Evolutionary conservation across 2,113 vertebrate genomes (phyloP), one percentile per base, ranked within the genome.

Genomic region (Dendrocopos noguchii): DNA sequence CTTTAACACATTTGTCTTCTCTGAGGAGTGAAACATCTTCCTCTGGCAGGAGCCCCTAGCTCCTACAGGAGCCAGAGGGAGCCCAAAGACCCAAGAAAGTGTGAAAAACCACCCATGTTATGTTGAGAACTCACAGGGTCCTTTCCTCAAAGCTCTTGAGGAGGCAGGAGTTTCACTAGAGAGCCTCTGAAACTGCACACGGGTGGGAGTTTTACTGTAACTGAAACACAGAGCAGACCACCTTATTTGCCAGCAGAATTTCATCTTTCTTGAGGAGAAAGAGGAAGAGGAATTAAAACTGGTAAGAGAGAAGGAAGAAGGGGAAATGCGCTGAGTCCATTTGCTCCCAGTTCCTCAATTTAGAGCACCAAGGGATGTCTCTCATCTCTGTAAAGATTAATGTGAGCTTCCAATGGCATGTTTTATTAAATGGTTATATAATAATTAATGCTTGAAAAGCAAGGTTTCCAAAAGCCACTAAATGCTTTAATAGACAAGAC

Each of bases 391-490:
- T 75, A 84, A 88, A 90, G 89, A 93, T 86, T 93, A 88, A 94
- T 80, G 87, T 61, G 71, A 90, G 61, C 65, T 91, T 88, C 55
- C 50, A 64, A 91, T 73, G 55, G 27, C 44, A 91, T 83, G 68
- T 91, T 87, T 93, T 95, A 92, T 95, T 94, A 88, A 92, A 85
- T 63, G 61, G 52, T 73, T 87, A 66, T 92, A 88, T 84, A 94
- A 92, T 80, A 88, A 91, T 65, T 91, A 84, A 81, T 86, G 70
- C 52, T 78, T 93, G 87, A 94, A 89, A 89, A 91, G 70, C 52
- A 68, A 25, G 10, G 60, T 83, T 95, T 94, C 52, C 85, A 94
- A 91, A 96, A 94, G 87, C 39, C 71, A 80, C 85, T 95, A 84
- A 85, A 75, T 73, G 85, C 80, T 84, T 91, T 86, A 93, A 59